Base-by-base conservation (phyloP, 1,140 invertebrate species). In the Ceratoteleas bidentatus region DNA sequence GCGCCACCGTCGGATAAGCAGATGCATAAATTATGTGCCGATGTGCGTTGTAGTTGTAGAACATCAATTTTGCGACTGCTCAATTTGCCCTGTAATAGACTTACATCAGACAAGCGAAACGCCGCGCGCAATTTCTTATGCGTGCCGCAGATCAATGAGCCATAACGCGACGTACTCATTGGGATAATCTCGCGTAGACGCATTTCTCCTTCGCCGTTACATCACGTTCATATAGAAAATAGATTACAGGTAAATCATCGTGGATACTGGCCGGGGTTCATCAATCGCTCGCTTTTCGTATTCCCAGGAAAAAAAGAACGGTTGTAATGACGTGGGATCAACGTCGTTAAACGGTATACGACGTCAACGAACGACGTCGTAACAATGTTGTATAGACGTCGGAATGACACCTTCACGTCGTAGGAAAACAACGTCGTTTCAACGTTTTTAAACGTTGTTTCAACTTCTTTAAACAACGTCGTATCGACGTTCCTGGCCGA, bases 41-140 rank as follows among this genome's bases (percentile, higher is more conserved):
- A 60, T 69, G 40, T 40, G 61, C 14, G 11, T 36, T 73, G 54
- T 76, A 73, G 77, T 70, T 56, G 61, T 56, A 15, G 66, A 76
- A 66, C 61, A 75, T 73, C 36, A 50, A 69, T 70, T 78, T 72
- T 49, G 54, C 60, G 52, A 69, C 13, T 72, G 47, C 54, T 83
- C 66, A 78, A 70, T 79, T 83, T 83, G 57, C 36, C 66, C 74
- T 24, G 57, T 66, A 75, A 78, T 83, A 79, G 49, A 83, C 65
- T 78, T 78, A 70, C 80, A 62, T 74, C 69, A 78, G 62, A 50
- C 38, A 9, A 34, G 56, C 43, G 57, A 40, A 76, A 72, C 38
- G 24, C 10, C n/a, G 14, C 64, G 34, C 45, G 66, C 15, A 76
- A 70, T 57, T 82, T 74, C 69, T 83, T 83, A 75, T 78, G 57